Conservation (phyloP, 2,113 vertebrate genomes). For the Xyliphius kryptos region DNA sequence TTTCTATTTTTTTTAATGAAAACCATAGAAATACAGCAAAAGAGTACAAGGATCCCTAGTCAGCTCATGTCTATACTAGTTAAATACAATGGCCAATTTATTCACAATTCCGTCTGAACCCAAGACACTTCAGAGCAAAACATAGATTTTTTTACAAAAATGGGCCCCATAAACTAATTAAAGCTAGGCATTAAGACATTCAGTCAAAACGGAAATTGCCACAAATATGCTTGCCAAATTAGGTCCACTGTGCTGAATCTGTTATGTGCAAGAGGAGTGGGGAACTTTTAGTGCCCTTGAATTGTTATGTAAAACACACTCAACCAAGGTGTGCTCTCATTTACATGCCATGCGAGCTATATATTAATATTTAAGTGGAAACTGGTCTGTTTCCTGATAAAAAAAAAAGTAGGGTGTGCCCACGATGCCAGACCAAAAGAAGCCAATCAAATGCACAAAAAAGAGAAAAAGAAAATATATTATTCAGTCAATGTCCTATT, state of each 20-base stretch:
- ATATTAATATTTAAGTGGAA: conserved; percentile 49
- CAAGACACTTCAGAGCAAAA: neutral
- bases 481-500: conserved; percentile 69
- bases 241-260: neutral
- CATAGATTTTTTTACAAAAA: neutral
- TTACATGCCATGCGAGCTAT: conserved; percentile 44
- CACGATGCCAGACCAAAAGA: conserved; percentile 48
- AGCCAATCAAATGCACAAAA: conserved; percentile 55
- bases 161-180: conserved; percentile 8
- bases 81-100: conserved; percentile 47
- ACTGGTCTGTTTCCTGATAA: conserved; percentile 33
- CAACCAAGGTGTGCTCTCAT: conserved; percentile 49
- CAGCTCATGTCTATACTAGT: conserved; percentile 47
- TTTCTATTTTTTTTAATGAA: conserved; percentile 16
- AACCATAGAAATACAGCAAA: conserved; percentile 47
- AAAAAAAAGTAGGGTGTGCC: conserved; percentile 44
- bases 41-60: conserved; percentile 44
- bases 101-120: conserved; percentile 1
- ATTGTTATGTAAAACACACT: conserved; percentile 50
- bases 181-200: conserved; percentile 5
- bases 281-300: conserved; percentile 38
- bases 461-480: conserved; percentile 65
- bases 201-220: conserved; percentile 3
- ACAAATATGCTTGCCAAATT: conserved; percentile 21
- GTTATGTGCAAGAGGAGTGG: conserved; percentile 21